These are phyloP conservation scores for Zeugodacus cucurbitae DNA, from an alignment of 1,140 invertebrate species.

Conservation along the genomic window DNA sequence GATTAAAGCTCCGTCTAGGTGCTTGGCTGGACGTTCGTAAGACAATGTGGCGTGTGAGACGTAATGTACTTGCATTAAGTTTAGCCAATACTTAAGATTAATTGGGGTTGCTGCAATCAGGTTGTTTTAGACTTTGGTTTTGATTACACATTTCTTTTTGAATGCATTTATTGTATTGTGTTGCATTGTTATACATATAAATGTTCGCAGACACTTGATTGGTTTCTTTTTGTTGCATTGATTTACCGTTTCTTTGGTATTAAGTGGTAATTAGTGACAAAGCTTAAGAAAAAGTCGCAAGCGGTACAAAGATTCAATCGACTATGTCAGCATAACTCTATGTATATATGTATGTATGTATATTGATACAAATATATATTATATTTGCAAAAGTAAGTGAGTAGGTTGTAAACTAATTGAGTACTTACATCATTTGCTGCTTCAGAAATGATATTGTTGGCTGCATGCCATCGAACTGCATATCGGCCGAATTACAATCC, in stretches of 20 bases:
- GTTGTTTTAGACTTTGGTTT: slow-evolving; percentile 49
- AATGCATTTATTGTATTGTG: slow-evolving; percentile 41
- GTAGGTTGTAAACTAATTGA: background rate
- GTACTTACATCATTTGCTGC: slow-evolving; percentile 65
- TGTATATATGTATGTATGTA: background rate
- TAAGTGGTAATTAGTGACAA: slow-evolving; percentile 34
- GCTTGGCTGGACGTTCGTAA: background rate
- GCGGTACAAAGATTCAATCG: background rate
- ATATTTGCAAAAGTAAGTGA: too few relatives aligned
- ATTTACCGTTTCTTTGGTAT: slow-evolving; percentile 26
- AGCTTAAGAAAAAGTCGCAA: slow-evolving; percentile 42
- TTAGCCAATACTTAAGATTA: slow-evolving; percentile 38
- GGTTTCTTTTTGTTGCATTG: slow-evolving; percentile 38
- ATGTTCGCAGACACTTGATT: slow-evolving; percentile 14
- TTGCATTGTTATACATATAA: background rate
- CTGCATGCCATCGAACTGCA: slow-evolving; percentile 88
- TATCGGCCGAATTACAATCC: slow-evolving; percentile 88
- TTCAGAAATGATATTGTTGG: slow-evolving; percentile 95
- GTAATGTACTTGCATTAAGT: slow-evolving; percentile 5
- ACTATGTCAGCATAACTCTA: background rate
- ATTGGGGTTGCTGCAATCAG: slow-evolving; percentile 54
- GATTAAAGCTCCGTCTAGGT: background rate
- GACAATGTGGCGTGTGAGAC: background rate
- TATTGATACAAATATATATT: background rate
- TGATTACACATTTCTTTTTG: slow-evolving; percentile 62